Conservation (phyloP, 2,797 vertebrate species). For the Lerista edwardsae region DNA sequence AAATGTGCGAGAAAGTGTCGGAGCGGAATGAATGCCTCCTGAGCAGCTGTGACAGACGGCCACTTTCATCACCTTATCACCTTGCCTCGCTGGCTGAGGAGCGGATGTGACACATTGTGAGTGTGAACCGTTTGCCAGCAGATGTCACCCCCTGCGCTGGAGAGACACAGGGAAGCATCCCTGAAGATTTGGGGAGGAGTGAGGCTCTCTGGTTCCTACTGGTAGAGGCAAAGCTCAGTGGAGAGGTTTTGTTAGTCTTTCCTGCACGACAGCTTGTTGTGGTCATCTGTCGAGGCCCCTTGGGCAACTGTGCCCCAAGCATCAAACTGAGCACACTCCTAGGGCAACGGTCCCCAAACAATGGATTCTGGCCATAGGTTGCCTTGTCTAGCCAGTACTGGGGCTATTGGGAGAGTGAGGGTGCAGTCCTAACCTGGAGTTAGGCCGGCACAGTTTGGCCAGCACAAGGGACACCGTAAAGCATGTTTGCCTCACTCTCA, state of each 20-base stretch:
- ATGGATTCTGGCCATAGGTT: background rate
- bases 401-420: background rate
- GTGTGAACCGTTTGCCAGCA: constrained; percentile 42
- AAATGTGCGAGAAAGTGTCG: background rate
- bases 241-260: background rate
- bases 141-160: constrained; percentile 32
- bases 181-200: constrained; percentile 5
- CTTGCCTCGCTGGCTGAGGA: background rate
- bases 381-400: background rate
- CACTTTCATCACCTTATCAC: constrained; percentile 17
- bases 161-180: constrained; percentile 3
- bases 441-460: too few species aligned
- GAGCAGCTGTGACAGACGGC: constrained; percentile 8
- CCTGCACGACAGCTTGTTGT: background rate
- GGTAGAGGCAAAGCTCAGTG: background rate
- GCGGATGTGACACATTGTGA: constrained; percentile 19
- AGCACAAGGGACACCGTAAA: too few species aligned
- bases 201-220: background rate
- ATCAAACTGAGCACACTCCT: background rate
- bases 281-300: background rate
- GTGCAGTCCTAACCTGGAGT: too few species aligned
- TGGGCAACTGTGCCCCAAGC: background rate
- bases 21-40: background rate
- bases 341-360: constrained; percentile 14
- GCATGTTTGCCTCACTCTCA: too few species aligned